Evolutionary conservation across 2,888 invertebrate genomes (phyloP).

Genomic region (Ophion obscuratus): DNA sequence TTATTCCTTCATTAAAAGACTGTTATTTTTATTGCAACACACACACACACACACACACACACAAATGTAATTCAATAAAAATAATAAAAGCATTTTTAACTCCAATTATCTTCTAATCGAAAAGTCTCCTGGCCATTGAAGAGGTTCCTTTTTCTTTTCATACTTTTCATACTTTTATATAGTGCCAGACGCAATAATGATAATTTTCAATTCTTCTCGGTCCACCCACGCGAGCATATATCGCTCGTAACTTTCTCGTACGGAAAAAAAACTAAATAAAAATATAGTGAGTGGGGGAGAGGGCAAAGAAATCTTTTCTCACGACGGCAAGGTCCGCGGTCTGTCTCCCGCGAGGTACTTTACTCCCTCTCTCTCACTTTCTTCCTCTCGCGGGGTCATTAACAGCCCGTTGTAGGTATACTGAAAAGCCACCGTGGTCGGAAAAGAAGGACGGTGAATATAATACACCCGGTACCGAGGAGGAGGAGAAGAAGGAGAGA

Average conservation of each 20-base stretch:
- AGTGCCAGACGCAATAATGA: constrained; percentile 5
- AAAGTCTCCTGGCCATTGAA: background rate
- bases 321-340: background rate
- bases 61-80: too few relatives aligned
- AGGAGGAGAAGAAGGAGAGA: constrained; percentile 37
- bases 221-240: constrained; percentile 44
- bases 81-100: background rate
- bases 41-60: too few relatives aligned
- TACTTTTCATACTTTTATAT: background rate
- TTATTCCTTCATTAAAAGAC: too few relatives aligned
- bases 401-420: constrained; percentile 40
- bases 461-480: background rate
- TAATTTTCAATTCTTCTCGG: constrained; percentile 36
- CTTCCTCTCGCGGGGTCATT: constrained; percentile 61
- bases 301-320: constrained; percentile 28
- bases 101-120: background rate
- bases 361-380: constrained; percentile 64
- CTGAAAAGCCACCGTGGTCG: constrained; percentile 47
- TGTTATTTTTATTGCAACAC: too few relatives aligned
- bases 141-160: background rate
- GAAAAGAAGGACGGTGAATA: background rate
- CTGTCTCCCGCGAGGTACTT: constrained; percentile 54
- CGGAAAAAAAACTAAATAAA: background rate
- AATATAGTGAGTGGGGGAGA: background rate
- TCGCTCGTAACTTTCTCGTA: constrained; percentile 6